Base-by-base conservation (phyloP, 2,888 invertebrate genomes). In the Xestia rhomboidea region DNA sequence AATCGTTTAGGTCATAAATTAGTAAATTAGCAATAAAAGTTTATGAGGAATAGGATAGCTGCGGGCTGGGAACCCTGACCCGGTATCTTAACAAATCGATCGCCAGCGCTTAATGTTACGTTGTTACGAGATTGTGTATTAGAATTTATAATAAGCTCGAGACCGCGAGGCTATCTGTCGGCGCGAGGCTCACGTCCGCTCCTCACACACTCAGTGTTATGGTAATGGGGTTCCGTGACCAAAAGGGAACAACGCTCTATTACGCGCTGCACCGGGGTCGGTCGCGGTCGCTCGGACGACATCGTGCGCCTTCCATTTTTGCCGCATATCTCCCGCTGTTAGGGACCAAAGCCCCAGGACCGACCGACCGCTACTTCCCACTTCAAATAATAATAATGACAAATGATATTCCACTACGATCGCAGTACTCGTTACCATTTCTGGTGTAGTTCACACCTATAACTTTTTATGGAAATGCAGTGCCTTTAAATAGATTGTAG, bases 241-340 rank as follows among this genome's bases (percentile, higher is more conserved):
- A 93, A 94, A 93, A 92, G 88, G 89, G 91, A 91, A 91, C 91
- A 90, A 86, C 89, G 86, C 87, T 90, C 88, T 90, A 92, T 92
- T 91, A 93, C 91, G 90, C 90, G 89, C 85, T 86, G 83, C 89
- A 76, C 88, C 74, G 46, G 83, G 79, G 75, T 77, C 74, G 73
- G 15, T 34, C 63, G 70, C 49, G 57, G 60, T 73, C 57, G 84
- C 18, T 51, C 57, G 51, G 57, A 75, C 89, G 93, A 94, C 94
- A 93, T 95, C 95, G 94, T 95, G 95, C 92, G 87, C 89, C 88
- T 87, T 92, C 94, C 93, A 94, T 95, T 95, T 94, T 92, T 91
- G 93, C 92, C 86, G 82, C 86, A 73, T 92, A 92, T 92, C 92
- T 90, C 93, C 94, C 92, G 93, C 93, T 93, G 93, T 89, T 92